These are phyloP conservation scores for Reticulitermes speratus DNA, from an alignment of 1,140 invertebrate genomes.

Conservation along the genomic window DNA sequence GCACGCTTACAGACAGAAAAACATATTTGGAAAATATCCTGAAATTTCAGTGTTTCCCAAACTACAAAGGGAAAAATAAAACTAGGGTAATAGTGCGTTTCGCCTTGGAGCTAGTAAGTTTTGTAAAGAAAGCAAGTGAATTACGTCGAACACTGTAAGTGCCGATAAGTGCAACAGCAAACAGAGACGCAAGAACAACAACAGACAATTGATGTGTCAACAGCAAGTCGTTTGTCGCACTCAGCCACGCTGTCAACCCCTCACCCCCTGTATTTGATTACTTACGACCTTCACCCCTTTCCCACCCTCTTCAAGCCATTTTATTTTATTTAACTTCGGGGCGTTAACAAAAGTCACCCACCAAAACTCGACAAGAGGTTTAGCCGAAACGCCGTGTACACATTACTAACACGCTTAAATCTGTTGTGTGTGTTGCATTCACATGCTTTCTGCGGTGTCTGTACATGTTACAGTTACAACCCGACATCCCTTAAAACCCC, in stretches of 20 bases:
- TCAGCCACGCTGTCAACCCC: not conserved
- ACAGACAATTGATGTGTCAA: not conserved
- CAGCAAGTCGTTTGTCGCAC: slow-evolving; percentile 4
- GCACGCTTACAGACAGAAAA: too few species aligned
- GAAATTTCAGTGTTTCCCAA: too few species aligned
- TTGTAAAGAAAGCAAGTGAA: not conserved
- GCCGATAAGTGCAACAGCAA: not conserved
- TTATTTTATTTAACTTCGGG: not conserved
- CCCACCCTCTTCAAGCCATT: not conserved
- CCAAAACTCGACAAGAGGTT: too few species aligned
- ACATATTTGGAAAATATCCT: too few species aligned
- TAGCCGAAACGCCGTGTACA: too few species aligned
- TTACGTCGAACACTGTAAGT: not conserved
- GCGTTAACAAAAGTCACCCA: not conserved
- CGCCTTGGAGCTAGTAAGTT: not conserved
- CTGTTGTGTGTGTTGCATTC: too few species aligned
- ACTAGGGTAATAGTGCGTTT: too few species aligned
- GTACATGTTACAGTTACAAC: too few species aligned
- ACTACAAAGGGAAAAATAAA: too few species aligned
- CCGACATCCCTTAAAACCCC: too few species aligned
- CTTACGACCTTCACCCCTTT: not conserved
- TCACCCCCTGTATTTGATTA: not conserved
- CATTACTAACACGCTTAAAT: too few species aligned
- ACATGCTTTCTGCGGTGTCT: too few species aligned
- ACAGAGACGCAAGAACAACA: not conserved